These are phyloP conservation scores for Cactoblastis cactorum DNA, from an alignment of 2,888 invertebrate species.

Conservation along the genomic window DNA sequence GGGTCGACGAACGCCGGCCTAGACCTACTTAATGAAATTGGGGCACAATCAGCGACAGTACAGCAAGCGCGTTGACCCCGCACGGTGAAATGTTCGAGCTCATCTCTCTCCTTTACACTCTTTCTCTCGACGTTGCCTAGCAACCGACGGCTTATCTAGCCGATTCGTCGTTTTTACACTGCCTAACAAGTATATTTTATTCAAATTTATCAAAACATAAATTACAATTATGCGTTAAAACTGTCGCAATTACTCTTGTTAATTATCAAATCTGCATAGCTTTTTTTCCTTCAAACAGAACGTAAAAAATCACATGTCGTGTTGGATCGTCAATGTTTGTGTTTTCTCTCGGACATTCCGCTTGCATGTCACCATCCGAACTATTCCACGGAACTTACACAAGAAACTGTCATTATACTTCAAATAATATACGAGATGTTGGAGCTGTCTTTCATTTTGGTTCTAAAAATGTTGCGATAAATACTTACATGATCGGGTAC, in stretches of 20 bases:
- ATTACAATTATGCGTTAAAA: not conserved
- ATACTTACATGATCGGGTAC: not conserved
- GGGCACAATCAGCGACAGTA: conserved; percentile 79
- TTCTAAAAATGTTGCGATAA: conserved; percentile 1
- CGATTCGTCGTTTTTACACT: conserved; percentile 27
- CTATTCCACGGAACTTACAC: conserved; percentile 70
- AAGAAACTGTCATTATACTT: conserved; percentile 69
- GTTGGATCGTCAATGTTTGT: conserved; percentile 43
- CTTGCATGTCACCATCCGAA: conserved; percentile 70
- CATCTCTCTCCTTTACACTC: conserved; percentile 75
- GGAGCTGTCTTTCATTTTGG: conserved; percentile 14
- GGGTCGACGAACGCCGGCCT: conserved; percentile 80
- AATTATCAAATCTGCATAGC: not conserved
- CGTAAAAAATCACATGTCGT: conserved; percentile 37
- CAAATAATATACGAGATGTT: conserved; percentile 38
- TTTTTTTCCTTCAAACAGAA: conserved; percentile 13
- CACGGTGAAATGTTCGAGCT: conserved; percentile 76
- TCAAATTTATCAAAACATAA: conserved; percentile 16
- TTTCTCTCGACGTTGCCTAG: conserved; percentile 65
- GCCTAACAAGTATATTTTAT: conserved; percentile 23
- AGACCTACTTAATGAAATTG: conserved; percentile 78
- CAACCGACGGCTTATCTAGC: conserved; percentile 61
- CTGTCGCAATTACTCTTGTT: not conserved
- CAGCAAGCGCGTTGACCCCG: conserved; percentile 73
- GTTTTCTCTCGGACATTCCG: conserved; percentile 51